A percentile compares a stretch with the other conserved stretches of the same genome.
Conservation (phyloP, 2,888 invertebrate species). For the Lobophora halterata region DNA sequence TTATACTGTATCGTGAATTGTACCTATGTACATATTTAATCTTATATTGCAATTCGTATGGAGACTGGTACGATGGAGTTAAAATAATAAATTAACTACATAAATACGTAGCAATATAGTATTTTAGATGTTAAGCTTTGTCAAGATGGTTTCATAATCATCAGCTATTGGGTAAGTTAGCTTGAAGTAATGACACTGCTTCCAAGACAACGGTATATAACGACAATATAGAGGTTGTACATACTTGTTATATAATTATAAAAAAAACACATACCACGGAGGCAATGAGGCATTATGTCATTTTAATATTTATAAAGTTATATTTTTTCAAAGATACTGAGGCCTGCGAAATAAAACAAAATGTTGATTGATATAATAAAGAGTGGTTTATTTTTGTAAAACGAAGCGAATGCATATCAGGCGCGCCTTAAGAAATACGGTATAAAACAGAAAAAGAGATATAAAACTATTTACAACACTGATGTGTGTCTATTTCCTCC, state of each 20-base stretch:
- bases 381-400: conserved; percentile 76
- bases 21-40: conserved; percentile 45
- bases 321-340: conserved; percentile 13
- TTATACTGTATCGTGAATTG: conserved; percentile 38
- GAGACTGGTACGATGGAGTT: conserved; percentile 56
- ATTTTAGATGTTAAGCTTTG: conserved; percentile 27
- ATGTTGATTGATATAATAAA: conserved; percentile 51
- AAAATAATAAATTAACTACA: conserved; percentile 37
- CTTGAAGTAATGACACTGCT: conserved; percentile 38
- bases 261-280: conserved; percentile 17
- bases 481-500: conserved; percentile 19
- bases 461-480: conserved; percentile 26
- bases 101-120: conserved; percentile 23
- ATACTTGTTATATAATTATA: conserved; percentile 8
- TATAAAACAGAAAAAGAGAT: conserved; percentile 28
- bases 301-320: conserved; percentile 18
- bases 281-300: conserved; percentile 32
- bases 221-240: background rate
- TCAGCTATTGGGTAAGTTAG: conserved; percentile 24
- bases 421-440: conserved; percentile 64
- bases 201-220: too few relatives aligned
- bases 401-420: conserved; percentile 73
- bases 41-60: conserved; percentile 49
- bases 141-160: conserved; percentile 24
- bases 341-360: conserved; percentile 10